Percentiles rank a stretch among this genome's conserved stretches.
Conservation (phyloP, 2,888 invertebrate genomes). For the Agrochola circellaris region DNA sequence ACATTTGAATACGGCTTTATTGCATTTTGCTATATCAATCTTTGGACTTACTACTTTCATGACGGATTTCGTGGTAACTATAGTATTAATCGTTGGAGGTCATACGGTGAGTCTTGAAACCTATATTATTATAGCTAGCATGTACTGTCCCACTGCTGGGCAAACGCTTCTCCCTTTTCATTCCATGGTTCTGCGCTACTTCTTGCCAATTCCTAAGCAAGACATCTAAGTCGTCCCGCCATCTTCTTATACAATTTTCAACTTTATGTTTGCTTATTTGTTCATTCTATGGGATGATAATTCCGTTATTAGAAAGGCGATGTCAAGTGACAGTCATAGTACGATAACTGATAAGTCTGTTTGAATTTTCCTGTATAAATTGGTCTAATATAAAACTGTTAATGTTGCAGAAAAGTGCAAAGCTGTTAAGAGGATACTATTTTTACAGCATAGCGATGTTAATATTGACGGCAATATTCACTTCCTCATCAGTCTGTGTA, state of each 20-base stretch:
- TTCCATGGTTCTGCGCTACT: neutral
- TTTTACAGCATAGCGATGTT: slow-evolving; percentile 13
- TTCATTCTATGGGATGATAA: neutral
- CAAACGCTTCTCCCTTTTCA: neutral
- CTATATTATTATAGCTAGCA: neutral
- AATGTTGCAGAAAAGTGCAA: slow-evolving; percentile 33
- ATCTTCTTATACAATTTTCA: neutral
- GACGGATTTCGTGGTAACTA: slow-evolving; percentile 17
- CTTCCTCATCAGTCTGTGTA: neutral
- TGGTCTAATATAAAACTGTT: neutral
- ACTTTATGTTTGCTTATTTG: neutral
- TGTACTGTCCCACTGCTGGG: neutral
- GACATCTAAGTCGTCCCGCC: neutral
- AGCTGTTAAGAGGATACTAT: slow-evolving; percentile 29
- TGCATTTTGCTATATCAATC: neutral
- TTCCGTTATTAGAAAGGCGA: neutral
- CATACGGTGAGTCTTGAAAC: slow-evolving; percentile 26
- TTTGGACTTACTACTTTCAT: neutral
- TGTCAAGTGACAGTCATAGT: neutral
- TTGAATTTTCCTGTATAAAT: neutral
- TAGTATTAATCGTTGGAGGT: slow-evolving; percentile 25
- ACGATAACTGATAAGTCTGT: neutral
- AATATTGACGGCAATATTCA: neutral
- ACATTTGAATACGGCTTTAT: neutral
- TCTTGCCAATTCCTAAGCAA: neutral